These are phyloP conservation scores for Pogonocichla stellata DNA, from an alignment of 2,113 vertebrate species.

Conservation along the genomic window DNA sequence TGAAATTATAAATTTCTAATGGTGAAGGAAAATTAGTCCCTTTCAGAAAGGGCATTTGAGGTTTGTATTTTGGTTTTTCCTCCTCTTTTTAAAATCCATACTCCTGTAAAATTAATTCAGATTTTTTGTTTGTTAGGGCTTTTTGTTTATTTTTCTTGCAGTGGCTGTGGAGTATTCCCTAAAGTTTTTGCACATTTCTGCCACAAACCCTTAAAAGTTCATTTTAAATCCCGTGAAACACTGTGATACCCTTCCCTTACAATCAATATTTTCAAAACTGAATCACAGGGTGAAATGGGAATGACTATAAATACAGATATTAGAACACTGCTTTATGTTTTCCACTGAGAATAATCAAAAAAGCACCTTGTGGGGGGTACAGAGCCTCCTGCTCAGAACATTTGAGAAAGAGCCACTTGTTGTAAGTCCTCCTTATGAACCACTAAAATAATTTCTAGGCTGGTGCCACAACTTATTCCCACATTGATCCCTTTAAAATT, in stretches of 20 bases:
- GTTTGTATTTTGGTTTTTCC: not conserved
- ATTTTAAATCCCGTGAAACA: not conserved
- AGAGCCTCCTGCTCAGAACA: not conserved
- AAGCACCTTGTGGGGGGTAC: not conserved
- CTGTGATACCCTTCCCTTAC: not conserved
- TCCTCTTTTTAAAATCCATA: not conserved
- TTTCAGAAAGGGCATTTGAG: not conserved
- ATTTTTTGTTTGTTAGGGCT: not conserved
- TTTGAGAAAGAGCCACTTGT: not conserved
- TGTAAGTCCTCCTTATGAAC: not conserved
- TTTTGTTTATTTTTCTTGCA: not conserved
- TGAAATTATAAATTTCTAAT: not conserved
- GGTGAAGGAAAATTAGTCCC: not conserved
- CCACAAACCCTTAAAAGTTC: not conserved
- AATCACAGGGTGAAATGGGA: not conserved
- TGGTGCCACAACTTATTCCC: not conserved
- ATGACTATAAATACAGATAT: not conserved
- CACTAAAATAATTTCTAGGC: not conserved
- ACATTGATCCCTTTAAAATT: not conserved
- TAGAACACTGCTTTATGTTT: not conserved
- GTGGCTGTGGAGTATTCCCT: not conserved
- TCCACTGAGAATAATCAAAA: not conserved
- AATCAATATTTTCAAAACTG: not conserved
- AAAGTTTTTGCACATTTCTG: not conserved
- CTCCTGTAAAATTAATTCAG: not conserved